Base-by-base conservation (phyloP, 1,140 invertebrate genomes). In the Cherax quadricarinatus region DNA sequence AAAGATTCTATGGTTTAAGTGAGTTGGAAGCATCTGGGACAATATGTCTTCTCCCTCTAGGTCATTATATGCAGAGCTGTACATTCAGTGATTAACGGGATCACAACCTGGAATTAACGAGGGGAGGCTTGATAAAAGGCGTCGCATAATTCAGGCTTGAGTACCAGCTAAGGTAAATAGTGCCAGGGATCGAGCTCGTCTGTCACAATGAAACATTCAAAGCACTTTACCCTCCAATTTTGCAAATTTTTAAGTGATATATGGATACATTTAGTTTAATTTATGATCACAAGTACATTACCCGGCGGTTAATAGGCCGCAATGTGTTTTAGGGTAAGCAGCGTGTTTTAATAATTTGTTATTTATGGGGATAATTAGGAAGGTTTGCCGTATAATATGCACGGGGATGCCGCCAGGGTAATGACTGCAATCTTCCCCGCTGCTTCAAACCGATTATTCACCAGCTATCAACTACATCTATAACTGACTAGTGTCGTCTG, bases 31-130 rank as follows among this genome's bases (percentile, higher is more conserved):
- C 14, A 14, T 57, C 18, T 70, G 16, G 5, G 16, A 70, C 18
- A 1, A 70, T 70, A 18, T 18, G 66, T 30, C 70, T 30, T n/a
- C n/a, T 21, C 70, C 3, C 24, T 7, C 30, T 30, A 30, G 7
- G 70, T 75, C 70, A 75, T 75, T 75, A 30, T 75, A 75, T 75
- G n/a, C 70, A 30, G 24, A 75, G 70, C 70, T 30, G 70, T 75
- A 75, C 70, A 30, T 75, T 30, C 7, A n/a, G 70, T 75, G 70
- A 75, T 75, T 75, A 75, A 75, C 70, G n/a, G 70, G 70, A 75
- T 75, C 70, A 75, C n/a, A 75, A 75, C 70, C 70, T n/a, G 70
- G 70, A 75, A 75, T 75, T 75, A 75, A 75, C 70, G 70, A 75
- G 70, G n/a, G 70, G 70, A 6, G 3, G 21, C 70, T 75, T 75